Evolutionary conservation across 2,888 invertebrate genomes (phyloP).

Genomic region (Prenolepis imparis): DNA sequence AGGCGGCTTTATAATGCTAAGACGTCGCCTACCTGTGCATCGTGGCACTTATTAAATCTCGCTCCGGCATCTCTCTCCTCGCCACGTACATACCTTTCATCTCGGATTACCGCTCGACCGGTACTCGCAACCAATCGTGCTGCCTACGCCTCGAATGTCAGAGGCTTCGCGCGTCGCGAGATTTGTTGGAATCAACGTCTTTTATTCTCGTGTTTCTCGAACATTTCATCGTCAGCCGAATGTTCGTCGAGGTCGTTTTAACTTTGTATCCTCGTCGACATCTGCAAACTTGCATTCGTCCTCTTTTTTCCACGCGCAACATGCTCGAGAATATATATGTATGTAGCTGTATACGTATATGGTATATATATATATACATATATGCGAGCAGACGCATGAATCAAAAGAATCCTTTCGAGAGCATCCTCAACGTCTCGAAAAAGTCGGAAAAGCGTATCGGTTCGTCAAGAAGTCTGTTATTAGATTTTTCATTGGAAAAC

Average conservation of each 20-base stretch:
- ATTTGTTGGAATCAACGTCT: constrained; percentile 61
- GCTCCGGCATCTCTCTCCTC: constrained; percentile 78
- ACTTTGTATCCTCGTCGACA: constrained; percentile 1
- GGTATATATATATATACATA: not conserved
- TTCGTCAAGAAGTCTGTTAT: constrained; percentile 8
- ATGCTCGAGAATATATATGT: not conserved
- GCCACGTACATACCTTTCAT: constrained; percentile 60
- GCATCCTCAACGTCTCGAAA: not conserved
- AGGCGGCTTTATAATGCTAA: constrained; percentile 76
- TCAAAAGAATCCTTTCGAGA: constrained; percentile 14
- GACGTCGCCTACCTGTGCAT: constrained; percentile 78
- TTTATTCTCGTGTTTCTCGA: constrained; percentile 30
- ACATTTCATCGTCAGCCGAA: constrained; percentile 26
- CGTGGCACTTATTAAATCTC: constrained; percentile 84
- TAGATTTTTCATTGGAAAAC: constrained; percentile 34
- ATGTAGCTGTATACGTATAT: not conserved
- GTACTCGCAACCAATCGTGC: constrained; percentile 52
- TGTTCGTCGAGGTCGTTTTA: constrained; percentile 12
- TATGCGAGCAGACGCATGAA: not conserved
- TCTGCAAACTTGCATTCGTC: constrained; percentile 11
- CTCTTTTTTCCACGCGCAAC: not conserved
- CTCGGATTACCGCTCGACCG: constrained; percentile 76
- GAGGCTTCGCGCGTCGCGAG: constrained; percentile 60
- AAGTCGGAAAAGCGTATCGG: constrained; percentile 11
- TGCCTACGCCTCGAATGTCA: constrained; percentile 59